Evolutionary conservation across 2,888 invertebrate species (phyloP).

Genomic region (Sylvicola cinctus): DNA sequence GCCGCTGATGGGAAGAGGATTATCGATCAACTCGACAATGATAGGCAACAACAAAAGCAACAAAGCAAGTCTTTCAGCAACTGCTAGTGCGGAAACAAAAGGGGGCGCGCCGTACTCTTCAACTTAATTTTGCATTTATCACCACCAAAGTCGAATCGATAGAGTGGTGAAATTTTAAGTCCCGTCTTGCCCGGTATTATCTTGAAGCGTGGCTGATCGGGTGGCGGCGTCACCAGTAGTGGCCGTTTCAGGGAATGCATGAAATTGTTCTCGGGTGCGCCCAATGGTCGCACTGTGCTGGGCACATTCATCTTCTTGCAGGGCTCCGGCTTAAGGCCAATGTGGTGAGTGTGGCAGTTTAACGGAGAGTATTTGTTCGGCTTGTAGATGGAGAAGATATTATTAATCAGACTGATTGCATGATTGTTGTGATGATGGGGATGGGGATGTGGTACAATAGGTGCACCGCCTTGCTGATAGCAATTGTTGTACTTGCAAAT

Average conservation of each 20-base stretch:
- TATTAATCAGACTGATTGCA: slow-evolving; percentile 23
- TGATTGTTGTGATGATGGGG: slow-evolving; percentile 13
- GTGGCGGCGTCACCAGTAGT: slow-evolving; percentile 30
- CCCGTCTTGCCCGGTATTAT: slow-evolving; percentile 33
- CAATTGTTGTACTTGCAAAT: background rate
- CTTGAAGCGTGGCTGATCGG: slow-evolving; percentile 27
- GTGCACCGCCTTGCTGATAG: background rate
- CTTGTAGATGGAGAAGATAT: slow-evolving; percentile 26
- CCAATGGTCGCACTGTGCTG: slow-evolving; percentile 21
- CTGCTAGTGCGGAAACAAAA: slow-evolving; percentile 25
- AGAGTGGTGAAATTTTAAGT: slow-evolving; percentile 30
- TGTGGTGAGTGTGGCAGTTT: slow-evolving; percentile 22
- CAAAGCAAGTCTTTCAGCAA: no score
- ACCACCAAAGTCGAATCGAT: slow-evolving; percentile 17
- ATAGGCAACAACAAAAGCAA: no score
- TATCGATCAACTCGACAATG: no score
- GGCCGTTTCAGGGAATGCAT: slow-evolving; percentile 28
- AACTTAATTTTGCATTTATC: slow-evolving; percentile 11
- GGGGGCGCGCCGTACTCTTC: slow-evolving; percentile 23
- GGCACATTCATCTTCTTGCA: slow-evolving; percentile 26
- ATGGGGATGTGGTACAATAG: no score
- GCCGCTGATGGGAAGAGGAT: no score
- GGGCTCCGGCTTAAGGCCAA: slow-evolving; percentile 10
- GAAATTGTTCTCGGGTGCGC: slow-evolving; percentile 19
- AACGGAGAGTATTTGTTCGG: slow-evolving; percentile 26